Evolutionary conservation across 2,888 invertebrate genomes (phyloP).

Genomic region (Synergus gifuensis): DNA sequence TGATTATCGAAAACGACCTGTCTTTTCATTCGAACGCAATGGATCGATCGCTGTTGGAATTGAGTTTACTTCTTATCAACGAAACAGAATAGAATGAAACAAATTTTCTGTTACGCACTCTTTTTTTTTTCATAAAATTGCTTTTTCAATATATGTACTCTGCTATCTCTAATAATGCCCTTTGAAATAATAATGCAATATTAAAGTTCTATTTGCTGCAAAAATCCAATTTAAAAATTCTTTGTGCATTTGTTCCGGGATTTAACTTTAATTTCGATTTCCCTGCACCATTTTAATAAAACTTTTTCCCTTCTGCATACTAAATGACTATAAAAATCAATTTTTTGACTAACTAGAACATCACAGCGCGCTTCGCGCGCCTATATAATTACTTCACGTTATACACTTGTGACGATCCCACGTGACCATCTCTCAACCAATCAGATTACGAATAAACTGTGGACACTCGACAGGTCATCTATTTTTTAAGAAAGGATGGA

Average conservation of each 20-base stretch:
- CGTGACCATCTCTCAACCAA: too few species aligned
- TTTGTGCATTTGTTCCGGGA: background rate
- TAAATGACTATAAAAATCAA: too few species aligned
- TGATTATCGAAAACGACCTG: constrained; percentile 40
- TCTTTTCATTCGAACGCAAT: constrained; percentile 2
- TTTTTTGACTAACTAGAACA: too few species aligned
- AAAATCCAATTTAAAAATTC: background rate
- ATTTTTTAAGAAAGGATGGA: too few species aligned
- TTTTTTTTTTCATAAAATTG: background rate
- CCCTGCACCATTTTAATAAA: background rate
- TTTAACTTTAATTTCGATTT: background rate
- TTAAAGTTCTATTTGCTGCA: background rate
- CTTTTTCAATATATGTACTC: background rate
- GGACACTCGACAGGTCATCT: too few species aligned
- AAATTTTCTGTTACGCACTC: background rate
- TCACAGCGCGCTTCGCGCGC: too few species aligned
- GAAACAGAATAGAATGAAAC: constrained; percentile 19
- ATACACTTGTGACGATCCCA: too few species aligned
- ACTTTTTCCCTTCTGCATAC: background rate
- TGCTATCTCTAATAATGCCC: background rate
- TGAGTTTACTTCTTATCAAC: constrained; percentile 26
- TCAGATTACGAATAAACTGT: too few species aligned
- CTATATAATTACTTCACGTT: too few species aligned
- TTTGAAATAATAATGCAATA: background rate
- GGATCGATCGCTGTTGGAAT: constrained; percentile 30